Evolutionary conservation across 1,140 invertebrate species (phyloP).

Genomic region (Ceratosolen fusciceps): DNA sequence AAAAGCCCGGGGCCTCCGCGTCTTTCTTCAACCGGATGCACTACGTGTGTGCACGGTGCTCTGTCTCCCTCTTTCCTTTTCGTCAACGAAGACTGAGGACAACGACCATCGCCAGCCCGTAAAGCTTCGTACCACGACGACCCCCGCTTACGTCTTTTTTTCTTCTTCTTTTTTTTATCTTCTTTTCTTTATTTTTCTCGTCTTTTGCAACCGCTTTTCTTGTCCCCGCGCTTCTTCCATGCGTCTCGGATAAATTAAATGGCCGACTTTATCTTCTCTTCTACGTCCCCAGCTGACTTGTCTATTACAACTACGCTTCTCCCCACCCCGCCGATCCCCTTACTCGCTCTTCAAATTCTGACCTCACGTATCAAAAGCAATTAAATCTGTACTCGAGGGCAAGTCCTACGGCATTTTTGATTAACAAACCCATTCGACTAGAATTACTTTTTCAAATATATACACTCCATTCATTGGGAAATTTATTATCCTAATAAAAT

Average conservation of each 20-base stretch:
- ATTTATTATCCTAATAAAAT: too few species aligned
- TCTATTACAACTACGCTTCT: neutral
- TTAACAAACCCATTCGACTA: neutral
- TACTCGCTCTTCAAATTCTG: constrained; percentile 1
- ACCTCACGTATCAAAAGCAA: neutral
- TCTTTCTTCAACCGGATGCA: neutral
- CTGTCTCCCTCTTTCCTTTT: neutral
- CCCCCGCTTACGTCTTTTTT: neutral
- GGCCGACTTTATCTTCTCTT: neutral
- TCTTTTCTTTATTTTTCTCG: too few species aligned
- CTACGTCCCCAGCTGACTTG: neutral
- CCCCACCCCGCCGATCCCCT: neutral
- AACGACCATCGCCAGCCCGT: neutral
- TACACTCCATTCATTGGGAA: too few species aligned
- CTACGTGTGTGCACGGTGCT: neutral
- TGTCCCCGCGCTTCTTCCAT: constrained; percentile 18
- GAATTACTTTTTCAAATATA: neutral
- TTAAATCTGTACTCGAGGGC: neutral
- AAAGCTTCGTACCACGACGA: neutral
- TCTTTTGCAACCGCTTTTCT: constrained; percentile 31
- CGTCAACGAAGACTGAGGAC: too few species aligned
- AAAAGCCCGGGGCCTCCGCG: neutral
- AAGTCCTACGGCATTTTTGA: neutral
- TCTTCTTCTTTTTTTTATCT: too few species aligned
- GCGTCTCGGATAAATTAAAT: constrained; percentile 31